Base-by-base conservation (phyloP, 2,888 invertebrate species). In the Alitta virens region DNA sequence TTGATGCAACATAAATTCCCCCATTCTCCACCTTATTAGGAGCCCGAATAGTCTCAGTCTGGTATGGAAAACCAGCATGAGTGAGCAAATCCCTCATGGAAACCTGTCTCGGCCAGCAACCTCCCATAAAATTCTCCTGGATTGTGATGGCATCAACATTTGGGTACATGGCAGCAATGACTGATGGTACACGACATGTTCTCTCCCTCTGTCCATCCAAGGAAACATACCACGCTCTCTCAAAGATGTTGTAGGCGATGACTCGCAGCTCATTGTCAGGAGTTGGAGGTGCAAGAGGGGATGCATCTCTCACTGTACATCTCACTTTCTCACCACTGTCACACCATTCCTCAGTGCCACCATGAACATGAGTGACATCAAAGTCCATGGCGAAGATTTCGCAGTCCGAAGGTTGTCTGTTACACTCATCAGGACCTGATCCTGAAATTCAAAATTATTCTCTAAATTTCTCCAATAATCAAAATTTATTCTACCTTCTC, bases 91-190 rank as follows among this genome's bases (percentile, higher is more conserved):
- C 64, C 7, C 58, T 51, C n/a, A 64, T 12, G 3, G 46, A 12
- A 18, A 46, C 46, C 5, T 46, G 7, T 12, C 21, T 46, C 7
- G n/a, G n/a, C 5, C 5, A 64, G 26, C 64, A 64, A 7, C 64
- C 64, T 25, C 51, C 64, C 50, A 58, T 63, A 46, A 59, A 64
- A 5, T 26, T 14, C 38, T 64, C 64, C 42, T 64, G 59, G 38
- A 65, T 65, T 14, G 56, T 50, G 23, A 65, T 56, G 21, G 64
- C 63, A 38, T 65, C 65, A 2, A 65, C 14, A 12, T 64, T 51
- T 1, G 65, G 63, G 24, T 52, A 63, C 0, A 21, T 27, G 3
- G 18, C 9, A 23, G 42, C 40, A 2, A 65, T 24, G 7, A 24
- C 53, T 26, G 50, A 24, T 1, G 64, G 64, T 12, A 64, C 64